Conservation (phyloP, 2,888 invertebrate genomes). For the Lycophotia porphyrea region DNA sequence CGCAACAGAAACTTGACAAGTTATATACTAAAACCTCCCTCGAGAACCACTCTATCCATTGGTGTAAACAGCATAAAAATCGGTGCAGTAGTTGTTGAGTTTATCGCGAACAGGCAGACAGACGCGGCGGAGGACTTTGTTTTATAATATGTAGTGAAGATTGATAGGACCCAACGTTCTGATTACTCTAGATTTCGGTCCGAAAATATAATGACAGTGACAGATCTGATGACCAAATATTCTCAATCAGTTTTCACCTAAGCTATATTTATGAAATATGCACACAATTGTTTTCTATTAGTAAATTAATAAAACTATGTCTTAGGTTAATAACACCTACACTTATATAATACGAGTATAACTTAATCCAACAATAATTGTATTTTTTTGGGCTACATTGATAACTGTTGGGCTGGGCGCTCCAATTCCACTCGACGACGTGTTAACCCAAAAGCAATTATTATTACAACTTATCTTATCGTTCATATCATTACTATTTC, state of each 20-base stretch:
- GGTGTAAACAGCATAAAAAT: too few species aligned
- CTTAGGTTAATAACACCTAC: not conserved
- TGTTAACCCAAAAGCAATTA: constrained; percentile 63
- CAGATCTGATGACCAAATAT: not conserved
- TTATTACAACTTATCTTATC: constrained; percentile 74
- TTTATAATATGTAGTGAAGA: too few species aligned
- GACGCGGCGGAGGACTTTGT: too few species aligned
- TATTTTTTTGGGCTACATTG: constrained; percentile 58
- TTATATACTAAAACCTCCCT: too few species aligned
- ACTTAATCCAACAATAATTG: constrained; percentile 32
- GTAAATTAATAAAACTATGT: not conserved
- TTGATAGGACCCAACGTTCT: not conserved
- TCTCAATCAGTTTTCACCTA: not conserved
- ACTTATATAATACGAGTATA: too few species aligned
- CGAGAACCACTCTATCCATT: too few species aligned
- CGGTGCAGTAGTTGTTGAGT: too few species aligned
- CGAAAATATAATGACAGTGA: not conserved
- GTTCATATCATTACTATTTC: constrained; percentile 73
- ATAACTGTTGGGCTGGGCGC: constrained; percentile 50
- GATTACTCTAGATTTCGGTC: not conserved
- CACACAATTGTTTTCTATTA: not conserved
- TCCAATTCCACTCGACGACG: constrained; percentile 38
- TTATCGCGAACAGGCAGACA: too few species aligned
- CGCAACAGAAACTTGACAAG: too few species aligned
- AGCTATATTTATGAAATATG: not conserved